Evolutionary conservation across 2,797 vertebrate species (phyloP).

Genomic region (Phalloptychus januarius): DNA sequence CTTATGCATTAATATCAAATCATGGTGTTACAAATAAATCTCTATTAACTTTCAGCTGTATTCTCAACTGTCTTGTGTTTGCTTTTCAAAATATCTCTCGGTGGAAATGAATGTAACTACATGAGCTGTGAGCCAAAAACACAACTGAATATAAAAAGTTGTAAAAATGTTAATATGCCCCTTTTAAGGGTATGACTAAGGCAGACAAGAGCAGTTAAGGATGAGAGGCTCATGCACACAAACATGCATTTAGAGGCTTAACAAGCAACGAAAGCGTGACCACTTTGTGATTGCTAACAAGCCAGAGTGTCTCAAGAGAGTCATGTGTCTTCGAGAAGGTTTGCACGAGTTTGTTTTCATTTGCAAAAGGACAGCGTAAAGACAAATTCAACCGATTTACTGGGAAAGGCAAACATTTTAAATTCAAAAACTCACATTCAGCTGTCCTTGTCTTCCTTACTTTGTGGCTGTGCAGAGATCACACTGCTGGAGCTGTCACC

Average conservation of each 20-base stretch:
- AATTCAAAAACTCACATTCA: slow-evolving; percentile 13
- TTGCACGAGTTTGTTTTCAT: slow-evolving; percentile 50
- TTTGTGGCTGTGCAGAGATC: slow-evolving; percentile 22
- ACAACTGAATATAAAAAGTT: not conserved
- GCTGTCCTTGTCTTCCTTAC: slow-evolving; percentile 2
- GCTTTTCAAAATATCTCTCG: not conserved
- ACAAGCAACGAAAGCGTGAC: slow-evolving; percentile 72
- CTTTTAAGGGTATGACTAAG: slow-evolving; percentile 3
- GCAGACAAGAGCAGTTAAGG: slow-evolving; percentile 19
- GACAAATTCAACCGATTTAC: not conserved
- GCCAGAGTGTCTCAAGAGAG: slow-evolving; percentile 50
- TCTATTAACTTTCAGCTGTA: not conserved
- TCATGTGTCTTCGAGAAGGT: slow-evolving; percentile 69
- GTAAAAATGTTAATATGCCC: not conserved
- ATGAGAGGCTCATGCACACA: slow-evolving; percentile 27
- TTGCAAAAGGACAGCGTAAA: slow-evolving; percentile 35
- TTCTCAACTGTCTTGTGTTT: not conserved
- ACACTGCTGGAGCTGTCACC: slow-evolving; percentile 23
- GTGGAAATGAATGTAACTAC: not conserved
- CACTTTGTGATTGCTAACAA: slow-evolving; percentile 70
- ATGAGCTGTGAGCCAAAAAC: not conserved
- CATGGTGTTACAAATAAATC: not conserved
- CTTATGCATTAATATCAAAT: not conserved
- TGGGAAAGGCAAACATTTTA: not conserved
- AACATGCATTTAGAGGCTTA: slow-evolving; percentile 41